phyloP scores from a whole-genome alignment of 2,113 vertebrate genomes.

The Tragelaphus strepsiceros region DNA sequence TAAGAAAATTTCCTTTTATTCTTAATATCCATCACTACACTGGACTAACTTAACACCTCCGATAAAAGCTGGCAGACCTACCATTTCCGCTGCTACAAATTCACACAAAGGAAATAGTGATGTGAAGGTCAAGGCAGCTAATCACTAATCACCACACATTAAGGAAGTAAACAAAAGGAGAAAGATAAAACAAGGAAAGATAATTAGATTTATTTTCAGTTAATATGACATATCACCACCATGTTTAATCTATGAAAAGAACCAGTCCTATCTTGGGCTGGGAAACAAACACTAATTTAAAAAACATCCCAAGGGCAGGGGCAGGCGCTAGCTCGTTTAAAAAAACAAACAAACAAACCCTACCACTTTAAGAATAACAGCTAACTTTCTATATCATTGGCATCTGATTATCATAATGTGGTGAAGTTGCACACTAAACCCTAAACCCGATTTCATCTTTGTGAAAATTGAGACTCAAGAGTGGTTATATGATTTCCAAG shows the following conservation, averaged over 20 bases:
- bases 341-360: background rate
- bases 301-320: background rate
- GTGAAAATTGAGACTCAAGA: background rate
- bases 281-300: background rate
- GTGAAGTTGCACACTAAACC: background rate
- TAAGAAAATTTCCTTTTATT: background rate
- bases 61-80: slow-evolving; percentile 7
- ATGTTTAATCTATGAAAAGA: background rate
- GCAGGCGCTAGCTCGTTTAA: background rate
- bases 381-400: background rate
- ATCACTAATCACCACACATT: slow-evolving; percentile 40
- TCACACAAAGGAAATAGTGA: slow-evolving; percentile 47
- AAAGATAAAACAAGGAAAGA: slow-evolving; percentile 52
- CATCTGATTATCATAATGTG: background rate
- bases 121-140: slow-evolving; percentile 50
- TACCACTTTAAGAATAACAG: background rate
- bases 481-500: background rate
- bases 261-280: background rate
- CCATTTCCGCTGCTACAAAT: slow-evolving; percentile 26
- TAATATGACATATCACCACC: background rate
- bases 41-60: slow-evolving; percentile 24
- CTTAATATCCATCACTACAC: background rate
- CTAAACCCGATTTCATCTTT: background rate
- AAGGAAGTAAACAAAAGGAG: slow-evolving; percentile 61
- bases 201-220: slow-evolving; percentile 35